These are phyloP conservation scores for Sus scrofa DNA, from an alignment of 2,113 vertebrate species.

Conservation along the genomic window DNA sequence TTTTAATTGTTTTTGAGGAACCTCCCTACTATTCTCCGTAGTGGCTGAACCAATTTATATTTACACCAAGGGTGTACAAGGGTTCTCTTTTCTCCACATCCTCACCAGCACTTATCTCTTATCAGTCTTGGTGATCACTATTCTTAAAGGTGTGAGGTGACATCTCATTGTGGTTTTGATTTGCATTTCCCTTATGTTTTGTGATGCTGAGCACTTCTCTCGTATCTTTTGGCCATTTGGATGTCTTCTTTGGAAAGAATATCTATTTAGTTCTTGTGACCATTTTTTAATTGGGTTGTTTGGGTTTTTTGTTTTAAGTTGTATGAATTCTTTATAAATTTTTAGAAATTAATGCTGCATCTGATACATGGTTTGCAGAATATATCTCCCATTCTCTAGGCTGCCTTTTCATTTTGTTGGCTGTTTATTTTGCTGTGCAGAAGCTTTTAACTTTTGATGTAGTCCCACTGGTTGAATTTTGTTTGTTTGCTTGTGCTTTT, in stretches of 20 bases:
- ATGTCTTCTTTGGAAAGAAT: neutral
- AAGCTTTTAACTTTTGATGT: neutral
- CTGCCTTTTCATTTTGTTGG: neutral
- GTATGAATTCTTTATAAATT: neutral
- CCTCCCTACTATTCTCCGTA: neutral
- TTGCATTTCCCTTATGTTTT: neutral
- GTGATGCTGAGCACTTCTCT: neutral
- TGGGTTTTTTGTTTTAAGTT: neutral
- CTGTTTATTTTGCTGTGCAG: neutral
- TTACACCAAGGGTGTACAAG: neutral
- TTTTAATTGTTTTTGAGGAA: neutral
- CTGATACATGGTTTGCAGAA: neutral
- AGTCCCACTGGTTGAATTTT: neutral
- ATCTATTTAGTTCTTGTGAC: neutral
- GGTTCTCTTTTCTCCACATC: neutral
- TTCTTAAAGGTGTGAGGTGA: neutral
- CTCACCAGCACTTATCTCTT: neutral
- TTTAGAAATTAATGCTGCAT: too few species aligned
- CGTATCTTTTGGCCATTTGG: neutral
- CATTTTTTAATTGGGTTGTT: neutral
- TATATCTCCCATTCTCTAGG: neutral
- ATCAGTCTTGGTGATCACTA: neutral
- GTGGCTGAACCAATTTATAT: neutral
- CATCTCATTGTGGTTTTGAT: neutral
- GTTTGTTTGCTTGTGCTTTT: neutral